Conservation (phyloP, 1,140 invertebrate species). For the Chionoecetes opilio region DNA sequence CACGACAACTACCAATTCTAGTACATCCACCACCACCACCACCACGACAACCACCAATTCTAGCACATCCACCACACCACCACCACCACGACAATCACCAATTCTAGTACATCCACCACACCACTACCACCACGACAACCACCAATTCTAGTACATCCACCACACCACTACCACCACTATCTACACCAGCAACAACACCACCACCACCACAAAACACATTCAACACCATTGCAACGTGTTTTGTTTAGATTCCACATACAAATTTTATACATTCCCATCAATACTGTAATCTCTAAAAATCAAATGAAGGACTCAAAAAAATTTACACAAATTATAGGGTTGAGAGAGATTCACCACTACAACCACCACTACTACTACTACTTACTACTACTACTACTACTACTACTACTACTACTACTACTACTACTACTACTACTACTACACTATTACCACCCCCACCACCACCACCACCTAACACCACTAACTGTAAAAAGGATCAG, state of each 20-base stretch:
- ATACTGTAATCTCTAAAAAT: background rate
- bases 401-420: too few species aligned
- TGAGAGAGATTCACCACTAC: background rate
- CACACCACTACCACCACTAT: background rate
- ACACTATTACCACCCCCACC: background rate
- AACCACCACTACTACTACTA: too few species aligned
- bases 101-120: too few species aligned
- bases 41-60: background rate
- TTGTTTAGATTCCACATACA: background rate
- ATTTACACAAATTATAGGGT: background rate
- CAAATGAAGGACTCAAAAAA: background rate
- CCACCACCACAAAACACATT: background rate
- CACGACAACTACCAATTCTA: background rate
- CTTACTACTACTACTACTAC: too few species aligned
- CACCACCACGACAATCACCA: too few species aligned
- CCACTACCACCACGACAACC: too few species aligned
- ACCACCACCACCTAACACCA: background rate
- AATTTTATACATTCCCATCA: background rate
- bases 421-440: too few species aligned
- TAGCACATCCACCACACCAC: too few species aligned
- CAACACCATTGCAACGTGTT: background rate
- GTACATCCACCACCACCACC: background rate
- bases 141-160: too few species aligned
- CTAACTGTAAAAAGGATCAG: background rate
- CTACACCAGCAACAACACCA: background rate